These are phyloP conservation scores for Phalacrocorax brasilianus DNA, from an alignment of 2,113 vertebrate species.

Conservation along the genomic window DNA sequence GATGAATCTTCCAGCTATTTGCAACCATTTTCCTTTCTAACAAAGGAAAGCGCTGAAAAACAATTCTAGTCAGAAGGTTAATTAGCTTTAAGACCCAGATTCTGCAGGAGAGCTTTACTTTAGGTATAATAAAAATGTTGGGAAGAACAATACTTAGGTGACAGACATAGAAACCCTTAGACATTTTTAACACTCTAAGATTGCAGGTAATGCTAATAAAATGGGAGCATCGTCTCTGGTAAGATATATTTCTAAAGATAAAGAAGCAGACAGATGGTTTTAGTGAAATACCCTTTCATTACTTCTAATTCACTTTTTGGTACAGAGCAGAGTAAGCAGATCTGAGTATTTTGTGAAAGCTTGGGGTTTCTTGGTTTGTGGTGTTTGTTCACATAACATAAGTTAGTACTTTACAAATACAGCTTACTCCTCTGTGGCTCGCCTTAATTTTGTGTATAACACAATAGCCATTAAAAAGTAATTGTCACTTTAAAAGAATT, in stretches of 20 bases:
- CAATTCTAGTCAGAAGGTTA: neutral
- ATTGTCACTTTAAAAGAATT: neutral
- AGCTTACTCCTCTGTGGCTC: neutral
- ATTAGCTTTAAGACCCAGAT: neutral
- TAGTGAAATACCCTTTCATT: neutral
- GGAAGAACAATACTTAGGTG: neutral
- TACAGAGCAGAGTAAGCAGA: neutral
- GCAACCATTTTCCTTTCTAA: neutral
- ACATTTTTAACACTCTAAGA: neutral
- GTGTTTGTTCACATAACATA: rapidly evolving
- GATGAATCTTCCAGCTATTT: neutral
- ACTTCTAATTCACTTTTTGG: neutral
- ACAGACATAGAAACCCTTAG: neutral
- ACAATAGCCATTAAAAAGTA: neutral
- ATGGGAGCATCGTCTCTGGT: rapidly evolving
- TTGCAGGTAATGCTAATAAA: neutral
- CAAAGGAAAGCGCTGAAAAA: neutral
- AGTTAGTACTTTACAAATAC: neutral
- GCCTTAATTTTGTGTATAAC: neutral
- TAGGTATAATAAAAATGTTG: neutral
- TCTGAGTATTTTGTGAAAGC: neutral
- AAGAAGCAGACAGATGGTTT: neutral
- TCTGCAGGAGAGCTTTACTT: neutral
- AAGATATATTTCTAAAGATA: neutral
- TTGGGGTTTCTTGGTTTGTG: neutral